Base-by-base conservation (phyloP, 2,888 invertebrate genomes). In the Tipula vernalis region DNA sequence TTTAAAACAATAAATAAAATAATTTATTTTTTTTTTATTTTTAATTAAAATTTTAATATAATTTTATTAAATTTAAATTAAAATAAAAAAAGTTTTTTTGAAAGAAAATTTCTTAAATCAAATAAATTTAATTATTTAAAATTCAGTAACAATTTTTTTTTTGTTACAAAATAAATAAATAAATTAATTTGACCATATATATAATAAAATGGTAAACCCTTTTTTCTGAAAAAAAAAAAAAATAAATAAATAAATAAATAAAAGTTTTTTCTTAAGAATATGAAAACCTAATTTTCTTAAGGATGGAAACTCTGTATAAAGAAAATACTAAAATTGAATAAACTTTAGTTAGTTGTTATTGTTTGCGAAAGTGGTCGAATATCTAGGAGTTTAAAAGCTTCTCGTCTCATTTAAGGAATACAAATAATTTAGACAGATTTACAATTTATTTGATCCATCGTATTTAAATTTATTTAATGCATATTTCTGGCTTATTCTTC, bases 81-180 rank as follows among this genome's bases (percentile, higher is more conserved):
- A 57, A 57, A 57, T 15, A n/a, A 57, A 13, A 28, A 71, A 71
- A 71, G 3, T 71, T 71, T 6, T 57, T 8, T 15, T 28, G 28
- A 71, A 71, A 28, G 12, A 71, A 71, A 28, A 28, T 1, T 71
- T 71, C 71, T 71, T 57, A 71, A 71, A 71, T 28, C 71, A 71
- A 71, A 71, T 71, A 71, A 71, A 71, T 71, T 71, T 71, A 71
- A 71, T 71, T 71, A 71, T 71, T 71, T 71, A 71, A 71, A 71
- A 71, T 28, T 71, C 28, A 28, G 28, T 71, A 71, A 71, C 71
- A 71, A 71, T 28, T 71, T 71, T 57, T 57, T 5, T 18, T 51
- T 71, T 71, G 18, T 10, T 71, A 57, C 51, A n/a, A 57, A 57
- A 57, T 57, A 57, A 57, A 51, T 51, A 51, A 51, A 57, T 57